These are phyloP conservation scores for Tanypteryx hageni DNA, from an alignment of 2,888 invertebrate genomes.

Conservation along the genomic window DNA sequence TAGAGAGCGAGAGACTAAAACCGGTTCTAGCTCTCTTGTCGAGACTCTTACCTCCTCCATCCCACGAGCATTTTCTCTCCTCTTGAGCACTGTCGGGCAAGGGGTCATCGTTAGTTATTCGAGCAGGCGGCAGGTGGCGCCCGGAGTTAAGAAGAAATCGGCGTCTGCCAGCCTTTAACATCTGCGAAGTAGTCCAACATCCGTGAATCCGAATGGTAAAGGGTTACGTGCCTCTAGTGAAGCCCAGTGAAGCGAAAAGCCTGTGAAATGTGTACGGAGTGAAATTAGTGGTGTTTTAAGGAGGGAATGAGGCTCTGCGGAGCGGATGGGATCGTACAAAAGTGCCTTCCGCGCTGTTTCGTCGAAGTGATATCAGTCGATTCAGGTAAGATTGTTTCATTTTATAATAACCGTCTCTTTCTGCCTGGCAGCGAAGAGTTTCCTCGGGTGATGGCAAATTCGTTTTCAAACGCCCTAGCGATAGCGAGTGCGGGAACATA, in stretches of 20 bases:
- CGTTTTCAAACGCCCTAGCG: too few species aligned
- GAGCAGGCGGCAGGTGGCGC: conserved; percentile 24
- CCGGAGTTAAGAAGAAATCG: background rate
- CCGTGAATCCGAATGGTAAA: conserved; percentile 14
- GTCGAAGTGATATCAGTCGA: background rate
- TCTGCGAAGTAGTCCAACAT: conserved; percentile 29
- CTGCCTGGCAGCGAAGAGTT: too few species aligned
- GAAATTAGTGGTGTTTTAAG: background rate
- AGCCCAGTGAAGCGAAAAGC: background rate
- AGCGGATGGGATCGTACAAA: background rate
- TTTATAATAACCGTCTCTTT: too few species aligned
- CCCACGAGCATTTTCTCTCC: conserved; percentile 18
- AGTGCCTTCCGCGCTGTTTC: background rate
- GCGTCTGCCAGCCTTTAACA: background rate
- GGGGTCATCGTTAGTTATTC: conserved; percentile 28
- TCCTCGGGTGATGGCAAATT: too few species aligned
- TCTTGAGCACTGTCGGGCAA: background rate
- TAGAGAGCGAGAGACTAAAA: background rate
- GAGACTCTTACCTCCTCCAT: conserved; percentile 16
- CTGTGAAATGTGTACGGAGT: background rate
- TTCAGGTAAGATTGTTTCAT: background rate
- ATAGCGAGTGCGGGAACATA: too few species aligned
- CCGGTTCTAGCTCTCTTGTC: background rate
- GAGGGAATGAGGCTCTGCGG: background rate
- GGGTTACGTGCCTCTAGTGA: background rate